A percentile compares a stretch with the other conserved stretches of the same genome.
These are phyloP conservation scores for Ivindomyrus marchei DNA, from an alignment of 2,113 vertebrate genomes.

Conservation along the genomic window DNA sequence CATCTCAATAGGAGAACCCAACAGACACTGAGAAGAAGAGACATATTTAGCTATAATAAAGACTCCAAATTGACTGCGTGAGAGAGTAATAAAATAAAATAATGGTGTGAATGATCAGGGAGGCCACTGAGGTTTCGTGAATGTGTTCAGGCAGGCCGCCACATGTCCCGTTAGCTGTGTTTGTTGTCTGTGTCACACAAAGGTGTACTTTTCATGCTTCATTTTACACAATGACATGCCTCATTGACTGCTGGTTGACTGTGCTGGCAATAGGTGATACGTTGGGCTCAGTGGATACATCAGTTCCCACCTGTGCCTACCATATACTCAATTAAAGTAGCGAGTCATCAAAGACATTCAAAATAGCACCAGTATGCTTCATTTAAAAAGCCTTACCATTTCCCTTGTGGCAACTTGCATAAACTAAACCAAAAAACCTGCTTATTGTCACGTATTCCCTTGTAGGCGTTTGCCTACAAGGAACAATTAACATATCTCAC, in stretches of 20 bases:
- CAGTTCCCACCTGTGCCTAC: neutral
- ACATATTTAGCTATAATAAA: neutral
- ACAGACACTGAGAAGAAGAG: neutral
- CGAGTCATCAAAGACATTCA: neutral
- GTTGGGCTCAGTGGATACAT: neutral
- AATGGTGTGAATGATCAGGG: neutral
- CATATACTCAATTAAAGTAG: neutral
- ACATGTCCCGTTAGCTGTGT: neutral
- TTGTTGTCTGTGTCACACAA: constrained; percentile 15
- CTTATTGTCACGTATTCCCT: neutral
- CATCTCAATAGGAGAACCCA: neutral
- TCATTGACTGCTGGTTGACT: neutral
- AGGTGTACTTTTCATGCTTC: constrained; percentile 4
- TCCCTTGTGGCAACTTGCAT: neutral
- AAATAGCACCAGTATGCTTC: neutral
- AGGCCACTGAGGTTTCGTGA: neutral
- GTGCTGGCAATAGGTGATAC: neutral
- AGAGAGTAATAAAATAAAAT: neutral
- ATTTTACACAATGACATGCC: neutral
- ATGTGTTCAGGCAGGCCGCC: neutral
- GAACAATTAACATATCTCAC: neutral
- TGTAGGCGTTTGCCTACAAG: neutral
- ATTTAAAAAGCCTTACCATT: neutral
- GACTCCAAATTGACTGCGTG: neutral
- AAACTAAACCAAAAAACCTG: neutral